Percentiles rank a stretch among this genome's conserved stretches.
These are phyloP conservation scores for Acanthosepion lycidas DNA, from an alignment of 2,888 invertebrate genomes.

Conservation along the genomic window DNA sequence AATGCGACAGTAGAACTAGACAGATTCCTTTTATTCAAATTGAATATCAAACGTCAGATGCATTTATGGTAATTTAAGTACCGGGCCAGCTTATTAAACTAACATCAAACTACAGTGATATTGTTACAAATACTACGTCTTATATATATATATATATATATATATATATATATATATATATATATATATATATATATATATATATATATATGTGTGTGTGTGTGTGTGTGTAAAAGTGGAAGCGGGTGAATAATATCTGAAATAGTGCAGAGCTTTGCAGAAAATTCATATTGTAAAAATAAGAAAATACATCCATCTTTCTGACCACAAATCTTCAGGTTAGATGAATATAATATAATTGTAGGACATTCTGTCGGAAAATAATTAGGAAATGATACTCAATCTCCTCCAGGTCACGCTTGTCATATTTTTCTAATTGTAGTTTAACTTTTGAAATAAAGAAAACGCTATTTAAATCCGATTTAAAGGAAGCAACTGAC, in stretches of 20 bases:
- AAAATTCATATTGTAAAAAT: not conserved
- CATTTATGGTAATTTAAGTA: constrained; percentile 22
- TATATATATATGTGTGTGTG: not conserved
- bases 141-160: not conserved
- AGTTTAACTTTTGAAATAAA: not conserved
- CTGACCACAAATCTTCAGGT: not conserved
- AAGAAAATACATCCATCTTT: not conserved
- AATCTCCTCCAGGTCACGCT: not conserved
- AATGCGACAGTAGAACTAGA: constrained; percentile 6
- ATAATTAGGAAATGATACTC: not conserved
- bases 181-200: not conserved
- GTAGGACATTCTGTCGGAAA: not conserved
- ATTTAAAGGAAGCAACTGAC: not conserved
- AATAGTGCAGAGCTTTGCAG: not conserved
- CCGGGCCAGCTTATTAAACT: not conserved
- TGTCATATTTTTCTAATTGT: constrained; percentile 33
- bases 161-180: not conserved
- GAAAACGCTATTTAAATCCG: not conserved
- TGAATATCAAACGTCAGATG: not conserved
- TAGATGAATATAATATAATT: not conserved
- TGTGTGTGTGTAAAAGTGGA: not conserved
- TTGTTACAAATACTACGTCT: too few relatives aligned
- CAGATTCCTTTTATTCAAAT: constrained; percentile 21
- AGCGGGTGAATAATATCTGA: not conserved
- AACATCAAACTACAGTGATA: not conserved